Base-by-base conservation (phyloP, 2,113 vertebrate genomes). In the Ceyx melanurus region DNA sequence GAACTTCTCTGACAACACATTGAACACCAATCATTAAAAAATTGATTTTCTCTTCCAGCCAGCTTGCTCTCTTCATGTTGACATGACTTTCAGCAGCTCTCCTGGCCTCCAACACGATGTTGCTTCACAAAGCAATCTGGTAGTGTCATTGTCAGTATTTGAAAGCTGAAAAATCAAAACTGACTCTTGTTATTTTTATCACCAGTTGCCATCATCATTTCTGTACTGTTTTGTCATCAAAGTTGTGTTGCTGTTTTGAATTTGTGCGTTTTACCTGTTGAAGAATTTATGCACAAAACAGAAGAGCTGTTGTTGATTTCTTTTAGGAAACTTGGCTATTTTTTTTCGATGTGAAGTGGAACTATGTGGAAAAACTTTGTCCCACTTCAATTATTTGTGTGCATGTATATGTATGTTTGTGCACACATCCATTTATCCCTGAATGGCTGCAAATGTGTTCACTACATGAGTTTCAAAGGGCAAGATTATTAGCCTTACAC, bases 181-280 rank as follows among this genome's bases (percentile, higher is more conserved):
- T 31, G 3, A 54, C 5, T 82, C 57, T 19, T 64, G 5, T 35
- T 83, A 13, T 25, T 84, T 86, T 71, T 66, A 15, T 66, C 43
- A 37, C 23, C 29, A 70, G 0, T 15, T 33, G 1, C 56, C 33
- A 31, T 22, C 1, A 1, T n/a, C 5, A 19, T 40, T 80, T 83
- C 20, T 14, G 7, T 82, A 13, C 6, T 54, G 6, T 53, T 78
- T 60, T 33, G 23, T 22, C 57, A 62, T 46, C 8, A 84, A 84
- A 67, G 19, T 37, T 71, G 7, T 62, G n/a, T 54, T 62, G 19
- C 9, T 50, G 70, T 86, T 86, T 67, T 71, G 37, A 7, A 11
- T 82, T 85, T 85, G 2, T 43, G 50, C 31, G 31, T 92, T 51
- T 5, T 50, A 25, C 16, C 8, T 65, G 3, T 66, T 78, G 31